Evolutionary conservation across 2,113 vertebrate species (phyloP).

Genomic region (Bubalus kerabau): DNA sequence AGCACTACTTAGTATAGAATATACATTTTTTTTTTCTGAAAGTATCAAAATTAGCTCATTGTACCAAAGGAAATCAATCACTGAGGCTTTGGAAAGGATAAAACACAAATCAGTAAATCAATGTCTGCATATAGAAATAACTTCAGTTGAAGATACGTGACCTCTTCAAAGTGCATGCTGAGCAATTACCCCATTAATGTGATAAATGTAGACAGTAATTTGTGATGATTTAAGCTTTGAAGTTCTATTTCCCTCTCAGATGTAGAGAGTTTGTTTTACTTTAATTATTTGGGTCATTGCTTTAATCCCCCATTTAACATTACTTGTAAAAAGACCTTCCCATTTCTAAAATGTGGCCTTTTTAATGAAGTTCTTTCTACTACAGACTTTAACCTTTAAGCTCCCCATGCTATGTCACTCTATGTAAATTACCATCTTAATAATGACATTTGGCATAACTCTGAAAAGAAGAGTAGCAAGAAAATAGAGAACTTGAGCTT

Average conservation of each 20-base stretch:
- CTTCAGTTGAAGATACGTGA: neutral
- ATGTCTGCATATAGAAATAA: neutral
- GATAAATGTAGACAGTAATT: conserved; percentile 51
- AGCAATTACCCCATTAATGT: conserved; percentile 41
- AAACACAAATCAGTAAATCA: conserved; percentile 17
- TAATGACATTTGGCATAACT: neutral
- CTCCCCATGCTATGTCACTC: neutral
- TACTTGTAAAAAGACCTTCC: neutral
- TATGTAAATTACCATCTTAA: conserved; percentile 38
- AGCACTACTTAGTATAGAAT: neutral
- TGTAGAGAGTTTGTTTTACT: conserved; percentile 50
- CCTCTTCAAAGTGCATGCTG: conserved; percentile 23
- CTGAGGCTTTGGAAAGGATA: neutral
- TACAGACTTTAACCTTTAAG: conserved; percentile 46
- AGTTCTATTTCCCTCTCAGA: conserved; percentile 13
- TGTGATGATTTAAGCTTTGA: conserved; percentile 37
- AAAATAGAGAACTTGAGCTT: neutral
- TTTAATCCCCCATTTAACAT: conserved; percentile 64
- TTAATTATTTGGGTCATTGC: conserved; percentile 68
- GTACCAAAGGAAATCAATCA: neutral
- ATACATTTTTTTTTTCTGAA: neutral
- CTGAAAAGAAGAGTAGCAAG: neutral
- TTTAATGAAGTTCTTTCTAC: conserved; percentile 41
- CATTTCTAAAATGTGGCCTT: conserved; percentile 38
- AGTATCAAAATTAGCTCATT: neutral